These are phyloP conservation scores for Hoplodrina ambigua DNA, from an alignment of 2,888 invertebrate genomes.

Conservation along the genomic window DNA sequence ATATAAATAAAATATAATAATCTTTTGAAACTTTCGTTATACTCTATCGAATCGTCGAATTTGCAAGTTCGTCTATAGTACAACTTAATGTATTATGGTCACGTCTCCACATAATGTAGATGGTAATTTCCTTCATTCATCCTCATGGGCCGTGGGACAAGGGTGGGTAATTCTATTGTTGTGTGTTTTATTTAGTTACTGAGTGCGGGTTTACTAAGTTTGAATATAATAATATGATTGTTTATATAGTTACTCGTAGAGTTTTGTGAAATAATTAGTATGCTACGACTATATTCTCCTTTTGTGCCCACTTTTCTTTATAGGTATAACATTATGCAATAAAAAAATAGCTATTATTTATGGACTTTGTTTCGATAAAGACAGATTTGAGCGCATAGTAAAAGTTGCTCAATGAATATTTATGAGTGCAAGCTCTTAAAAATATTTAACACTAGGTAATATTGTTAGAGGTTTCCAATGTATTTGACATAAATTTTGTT, in stretches of 20 bases:
- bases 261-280: no score
- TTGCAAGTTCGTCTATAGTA: slow-evolving; percentile 21
- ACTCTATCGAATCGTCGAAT: slow-evolving; percentile 33
- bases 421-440: not conserved
- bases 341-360: not conserved
- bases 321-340: no score
- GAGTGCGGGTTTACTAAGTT: slow-evolving; percentile 6
- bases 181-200: slow-evolving; percentile 16
- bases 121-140: slow-evolving; percentile 55
- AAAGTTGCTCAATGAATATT: not conserved
- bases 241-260: not conserved
- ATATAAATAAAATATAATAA: no score
- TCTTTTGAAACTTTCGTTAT: slow-evolving; percentile 12
- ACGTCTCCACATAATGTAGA: slow-evolving; percentile 53
- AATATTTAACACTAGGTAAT: not conserved
- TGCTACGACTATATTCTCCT: not conserved
- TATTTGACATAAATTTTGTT: slow-evolving; percentile 18
- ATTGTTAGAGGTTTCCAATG: no score
- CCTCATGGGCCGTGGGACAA: slow-evolving; percentile 26
- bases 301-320: not conserved
- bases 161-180: slow-evolving; percentile 38
- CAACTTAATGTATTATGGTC: slow-evolving; percentile 39
- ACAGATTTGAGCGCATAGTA: not conserved
- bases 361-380: not conserved
- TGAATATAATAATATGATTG: not conserved